Conservation (phyloP, 2,113 vertebrate species). For the Triplophysa siluroides region DNA sequence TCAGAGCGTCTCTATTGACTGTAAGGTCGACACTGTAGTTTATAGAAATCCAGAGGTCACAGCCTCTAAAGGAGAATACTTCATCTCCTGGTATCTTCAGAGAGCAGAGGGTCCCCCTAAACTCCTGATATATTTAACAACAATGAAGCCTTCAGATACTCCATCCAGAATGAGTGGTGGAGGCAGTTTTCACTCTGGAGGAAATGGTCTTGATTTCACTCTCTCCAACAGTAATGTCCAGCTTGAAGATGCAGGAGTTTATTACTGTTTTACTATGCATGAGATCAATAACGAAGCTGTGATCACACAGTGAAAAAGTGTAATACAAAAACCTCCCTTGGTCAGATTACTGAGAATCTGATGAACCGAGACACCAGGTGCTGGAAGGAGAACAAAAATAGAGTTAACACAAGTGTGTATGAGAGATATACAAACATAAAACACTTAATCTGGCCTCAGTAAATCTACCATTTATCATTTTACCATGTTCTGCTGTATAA, state of each 20-base stretch:
- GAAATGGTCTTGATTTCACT: conserved; percentile 19
- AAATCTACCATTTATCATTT: background rate
- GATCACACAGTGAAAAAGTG: background rate
- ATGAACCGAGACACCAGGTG: no score
- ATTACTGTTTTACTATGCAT: background rate
- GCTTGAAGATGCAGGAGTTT: conserved; percentile 33
- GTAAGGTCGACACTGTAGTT: conserved; percentile 41
- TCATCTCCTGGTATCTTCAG: conserved; percentile 28
- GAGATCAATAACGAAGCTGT: background rate
- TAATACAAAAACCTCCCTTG: background rate
- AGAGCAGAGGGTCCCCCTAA: background rate
- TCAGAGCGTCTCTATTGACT: conserved; percentile 50
- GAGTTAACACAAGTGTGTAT: no score
- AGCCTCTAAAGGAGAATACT: background rate
- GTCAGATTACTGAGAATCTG: background rate
- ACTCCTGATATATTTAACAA: conserved; percentile 7
- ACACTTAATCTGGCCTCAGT: background rate
- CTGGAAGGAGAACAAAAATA: no score
- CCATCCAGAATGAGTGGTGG: conserved; percentile 15
- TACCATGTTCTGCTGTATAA: no score
- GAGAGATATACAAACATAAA: no score
- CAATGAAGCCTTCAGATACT: background rate
- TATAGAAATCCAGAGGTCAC: rapidly evolving
- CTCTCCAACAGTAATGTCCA: conserved; percentile 26
- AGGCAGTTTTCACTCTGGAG: conserved; percentile 7